Evolutionary conservation across 1,140 invertebrate genomes (phyloP).

Genomic region (Scaptomyza pallida): DNA sequence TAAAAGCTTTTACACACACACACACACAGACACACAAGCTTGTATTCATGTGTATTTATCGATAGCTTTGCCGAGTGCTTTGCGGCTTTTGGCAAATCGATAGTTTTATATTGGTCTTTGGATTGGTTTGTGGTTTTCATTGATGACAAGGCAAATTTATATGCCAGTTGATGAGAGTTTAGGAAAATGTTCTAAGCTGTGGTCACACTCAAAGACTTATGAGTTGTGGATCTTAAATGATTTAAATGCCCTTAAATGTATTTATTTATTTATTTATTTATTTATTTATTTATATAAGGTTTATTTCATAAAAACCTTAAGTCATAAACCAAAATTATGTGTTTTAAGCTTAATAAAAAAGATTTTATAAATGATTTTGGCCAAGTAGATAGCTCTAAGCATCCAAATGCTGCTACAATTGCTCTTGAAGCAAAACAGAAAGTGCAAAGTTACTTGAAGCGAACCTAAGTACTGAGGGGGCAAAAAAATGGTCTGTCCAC

Average conservation of each 20-base stretch:
- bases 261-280: no score
- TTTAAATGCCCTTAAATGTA: no score
- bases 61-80: conserved; percentile 22
- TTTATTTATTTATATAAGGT: no score
- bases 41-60: conserved; percentile 23
- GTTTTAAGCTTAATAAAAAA: conserved; percentile 6
- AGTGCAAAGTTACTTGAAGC: not conserved
- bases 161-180: conserved; percentile 10
- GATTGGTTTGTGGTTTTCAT: conserved; percentile 23
- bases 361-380: not conserved
- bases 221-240: no score
- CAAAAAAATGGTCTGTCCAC: not conserved
- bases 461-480: not conserved
- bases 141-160: conserved; percentile 23
- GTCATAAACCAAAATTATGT: not conserved
- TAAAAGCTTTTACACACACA: conserved; percentile 52
- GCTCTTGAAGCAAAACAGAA: not conserved
- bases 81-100: conserved; percentile 52
- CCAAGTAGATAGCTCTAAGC: conserved; percentile 11
- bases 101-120: conserved; percentile 25
- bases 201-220: not conserved
- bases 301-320: no score
- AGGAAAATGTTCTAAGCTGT: not conserved
- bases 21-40: conserved; percentile 2
- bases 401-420: not conserved